These are phyloP conservation scores for Bicyclus anynana DNA, from an alignment of 1,140 invertebrate species.

Conservation along the genomic window DNA sequence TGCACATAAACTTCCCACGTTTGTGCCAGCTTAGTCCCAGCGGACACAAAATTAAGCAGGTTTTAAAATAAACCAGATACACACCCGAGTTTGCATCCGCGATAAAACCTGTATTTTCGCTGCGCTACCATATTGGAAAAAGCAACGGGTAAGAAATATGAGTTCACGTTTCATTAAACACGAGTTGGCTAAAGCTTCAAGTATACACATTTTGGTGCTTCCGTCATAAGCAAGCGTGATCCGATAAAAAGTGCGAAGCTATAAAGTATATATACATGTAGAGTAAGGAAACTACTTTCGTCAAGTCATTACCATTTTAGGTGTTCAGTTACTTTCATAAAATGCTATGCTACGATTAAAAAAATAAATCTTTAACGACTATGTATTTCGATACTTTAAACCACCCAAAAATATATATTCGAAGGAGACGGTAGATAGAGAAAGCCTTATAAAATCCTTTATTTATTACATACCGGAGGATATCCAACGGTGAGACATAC, in stretches of 20 bases:
- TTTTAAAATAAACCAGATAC: slow-evolving; percentile 5
- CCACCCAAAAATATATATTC: too few species aligned
- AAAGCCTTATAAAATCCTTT: too few species aligned
- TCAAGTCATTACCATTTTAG: background rate
- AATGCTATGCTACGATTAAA: too few species aligned
- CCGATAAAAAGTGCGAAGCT: too few species aligned
- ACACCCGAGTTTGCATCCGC: background rate
- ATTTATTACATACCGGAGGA: too few species aligned
- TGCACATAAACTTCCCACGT: background rate
- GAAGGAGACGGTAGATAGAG: too few species aligned
- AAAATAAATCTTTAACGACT: too few species aligned
- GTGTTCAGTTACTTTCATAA: background rate
- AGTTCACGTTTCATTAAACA: slow-evolving; percentile 15
- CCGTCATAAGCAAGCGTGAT: slow-evolving; percentile 6
- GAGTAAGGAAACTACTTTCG: background rate
- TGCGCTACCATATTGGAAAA: slow-evolving; percentile 11
- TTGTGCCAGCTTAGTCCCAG: background rate
- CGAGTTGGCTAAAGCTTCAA: slow-evolving; percentile 11
- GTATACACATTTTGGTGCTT: slow-evolving; percentile 3
- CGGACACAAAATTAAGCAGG: background rate
- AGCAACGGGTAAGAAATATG: slow-evolving; percentile 13
- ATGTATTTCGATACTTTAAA: too few species aligned
- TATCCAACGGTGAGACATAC: too few species aligned
- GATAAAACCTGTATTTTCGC: slow-evolving; percentile 9
- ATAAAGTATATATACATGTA: too few species aligned